A percentile compares a stretch with the other conserved stretches of the same genome.
These are phyloP conservation scores for Solen grandis DNA, from an alignment of 1,140 invertebrate genomes.

Conservation along the genomic window DNA sequence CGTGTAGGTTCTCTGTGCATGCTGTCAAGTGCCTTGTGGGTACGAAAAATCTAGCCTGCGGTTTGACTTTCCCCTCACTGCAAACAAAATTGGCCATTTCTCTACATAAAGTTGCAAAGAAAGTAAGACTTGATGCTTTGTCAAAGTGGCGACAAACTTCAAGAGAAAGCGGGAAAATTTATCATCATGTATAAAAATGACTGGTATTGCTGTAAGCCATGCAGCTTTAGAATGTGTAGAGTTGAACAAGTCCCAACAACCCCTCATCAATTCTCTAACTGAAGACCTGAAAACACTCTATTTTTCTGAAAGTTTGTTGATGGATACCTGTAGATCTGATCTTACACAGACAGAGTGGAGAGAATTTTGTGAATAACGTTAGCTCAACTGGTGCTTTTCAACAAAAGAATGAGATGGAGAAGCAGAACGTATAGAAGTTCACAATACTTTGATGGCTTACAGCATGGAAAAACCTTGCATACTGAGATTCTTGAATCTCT, in stretches of 20 bases:
- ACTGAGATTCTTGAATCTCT: background rate
- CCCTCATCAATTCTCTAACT: background rate
- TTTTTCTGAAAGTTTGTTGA: background rate
- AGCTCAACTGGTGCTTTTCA: slow-evolving; percentile 31
- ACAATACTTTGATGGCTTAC: slow-evolving; percentile 10
- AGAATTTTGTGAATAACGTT: slow-evolving; percentile 2
- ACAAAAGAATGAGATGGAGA: slow-evolving; percentile 2
- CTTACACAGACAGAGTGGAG: background rate
- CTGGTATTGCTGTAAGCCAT: background rate
- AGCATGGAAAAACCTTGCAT: background rate
- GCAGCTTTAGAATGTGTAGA: too few relatives aligned
- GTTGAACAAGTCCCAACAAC: slow-evolving; percentile 10
- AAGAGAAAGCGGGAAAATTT: background rate
- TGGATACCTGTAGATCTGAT: background rate
- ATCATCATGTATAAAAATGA: slow-evolving; percentile 9
- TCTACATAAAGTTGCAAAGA: too few relatives aligned
- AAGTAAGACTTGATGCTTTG: too few relatives aligned
- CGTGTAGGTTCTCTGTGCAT: too few relatives aligned
- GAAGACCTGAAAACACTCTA: slow-evolving; percentile 2
- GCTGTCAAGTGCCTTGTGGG: too few relatives aligned
- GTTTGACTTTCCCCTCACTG: too few relatives aligned
- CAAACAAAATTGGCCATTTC: too few relatives aligned
- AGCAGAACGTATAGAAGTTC: background rate
- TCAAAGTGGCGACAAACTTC: too few relatives aligned
- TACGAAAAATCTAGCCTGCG: too few relatives aligned